Evolutionary conservation across 2,797 vertebrate genomes (phyloP), one percentile per base, ranked within the genome.

Genomic region (Orientallactaga sibirica): DNA sequence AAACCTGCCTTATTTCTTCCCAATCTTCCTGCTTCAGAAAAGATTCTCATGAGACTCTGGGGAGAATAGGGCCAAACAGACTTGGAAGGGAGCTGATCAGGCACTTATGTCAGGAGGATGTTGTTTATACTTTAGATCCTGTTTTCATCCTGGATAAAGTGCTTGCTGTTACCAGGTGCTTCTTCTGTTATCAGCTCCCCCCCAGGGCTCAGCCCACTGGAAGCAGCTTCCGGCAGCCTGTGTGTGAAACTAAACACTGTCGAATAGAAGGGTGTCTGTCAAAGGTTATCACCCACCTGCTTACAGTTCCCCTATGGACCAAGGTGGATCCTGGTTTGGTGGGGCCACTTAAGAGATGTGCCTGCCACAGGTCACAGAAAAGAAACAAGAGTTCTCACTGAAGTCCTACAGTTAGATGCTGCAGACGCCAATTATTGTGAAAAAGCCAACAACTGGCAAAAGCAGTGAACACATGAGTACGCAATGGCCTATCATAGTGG

Each of bases 101-200:
- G 96, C 75, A 68, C 98, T 96, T 94, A 93, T 94, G 96, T 95
- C 86, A 82, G 96, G 97, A 98, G 98, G 98, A 98, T 98, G 98
- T 98, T 98, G 98, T 98, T 98, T 98, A 98, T 98, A 97, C 93
- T 90, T 97, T 82, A 98, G 97, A 98, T 98, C 98, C 98, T 98
- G 98, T 98, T 98, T 98, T 98, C 98, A 98, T 98, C 98, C 98
- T 98, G 90, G 83, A 94, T 92, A 93, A 97, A 98, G 97, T 48
- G 97, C 94, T 43, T n/a, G 88, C 97, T 93, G 93, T 96, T 97
- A 92, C 98, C 98, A 98, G 98, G 98, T 98, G 98, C 97, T 98
- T 98, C 98, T 98, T 96, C 95, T n/a, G 96, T 97, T 97, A 96
- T 96, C 95, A 41, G 52, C 81, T 95, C 88, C 94, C n/a, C 43